Base-by-base conservation (phyloP, 2,888 invertebrate species). In the Ligdia adustata region DNA sequence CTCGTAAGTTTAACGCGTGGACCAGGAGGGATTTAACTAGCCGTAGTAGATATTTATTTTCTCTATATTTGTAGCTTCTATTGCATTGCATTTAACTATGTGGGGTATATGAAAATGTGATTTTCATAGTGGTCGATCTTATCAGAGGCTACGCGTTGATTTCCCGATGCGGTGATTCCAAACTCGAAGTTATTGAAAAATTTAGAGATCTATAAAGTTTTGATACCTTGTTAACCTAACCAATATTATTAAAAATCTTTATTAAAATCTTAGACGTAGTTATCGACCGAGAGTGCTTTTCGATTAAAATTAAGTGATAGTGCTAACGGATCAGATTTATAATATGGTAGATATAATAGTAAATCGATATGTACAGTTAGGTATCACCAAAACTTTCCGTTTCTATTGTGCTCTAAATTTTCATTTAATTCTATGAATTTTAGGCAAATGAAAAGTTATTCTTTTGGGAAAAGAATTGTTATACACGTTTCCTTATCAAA, bases 401-500 rank as follows among this genome's bases (percentile, higher is more conserved):
- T 41, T 42, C 66, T 64, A 72, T 75, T 68, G 64, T 73, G 71
- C 69, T 64, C 61, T 70, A 72, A 66, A 63, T 70, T 75, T 77
- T 74, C 75, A 56, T 73, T 68, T 66, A 62, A 64, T 55, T 62
- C 57, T 60, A 61, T 68, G 60, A 67, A 63, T 72, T 60, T 68
- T 76, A 73, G 67, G 62, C 69, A 65, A 65, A 60, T 68, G 71
- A 67, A 66, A 76, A 66, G 88, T 88, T 88, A 88, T 88, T 88
- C 88, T 88, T 88, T 88, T 88, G 59, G 82, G 82, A 88, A 88
- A 88, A 88, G 88, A 88, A 88, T 76, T 86, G 69, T 82, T 82
- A 72, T 74, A 66, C 72, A 63, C 72, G 77, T 77, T 82, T 80
- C 76, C 75, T 77, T 68, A 64, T 66, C 64, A 68, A 70, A 73